Conservation (phyloP, 2,888 invertebrate species). For the Coelinius sp. region DNA sequence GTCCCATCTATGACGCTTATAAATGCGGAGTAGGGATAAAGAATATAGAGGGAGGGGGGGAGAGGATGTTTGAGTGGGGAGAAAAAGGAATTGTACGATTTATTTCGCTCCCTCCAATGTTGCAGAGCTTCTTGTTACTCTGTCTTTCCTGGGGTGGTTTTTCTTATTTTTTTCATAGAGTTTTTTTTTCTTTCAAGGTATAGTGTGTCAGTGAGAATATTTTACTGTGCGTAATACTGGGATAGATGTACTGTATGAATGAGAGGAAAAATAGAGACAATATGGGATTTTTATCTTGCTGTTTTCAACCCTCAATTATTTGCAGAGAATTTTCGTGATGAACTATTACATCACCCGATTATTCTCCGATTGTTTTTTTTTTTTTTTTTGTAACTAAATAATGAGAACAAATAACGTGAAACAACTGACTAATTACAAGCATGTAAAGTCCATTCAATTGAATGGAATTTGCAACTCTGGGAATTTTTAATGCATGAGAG, state of each 20-base stretch:
- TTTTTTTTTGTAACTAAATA: neutral
- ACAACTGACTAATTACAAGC: too few relatives aligned
- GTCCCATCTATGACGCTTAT: slow-evolving; percentile 26
- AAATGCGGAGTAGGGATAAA: slow-evolving; percentile 28
- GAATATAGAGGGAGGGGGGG: slow-evolving; percentile 19
- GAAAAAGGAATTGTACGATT: slow-evolving; percentile 58
- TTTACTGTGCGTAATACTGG: neutral
- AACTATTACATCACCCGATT: neutral
- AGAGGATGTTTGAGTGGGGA: slow-evolving; percentile 44
- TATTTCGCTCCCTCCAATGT: slow-evolving; percentile 40
- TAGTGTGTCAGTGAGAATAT: slow-evolving; percentile 4
- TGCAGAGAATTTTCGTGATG: neutral
- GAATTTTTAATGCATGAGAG: too few relatives aligned
- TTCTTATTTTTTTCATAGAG: neutral
- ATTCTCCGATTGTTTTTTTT: too few relatives aligned
- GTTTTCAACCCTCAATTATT: neutral
- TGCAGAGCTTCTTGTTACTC: slow-evolving; percentile 26
- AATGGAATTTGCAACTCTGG: neutral
- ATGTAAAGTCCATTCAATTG: neutral
- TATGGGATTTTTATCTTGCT: slow-evolving; percentile 51
- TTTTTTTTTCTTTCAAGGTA: slow-evolving; percentile 15
- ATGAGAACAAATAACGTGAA: neutral
- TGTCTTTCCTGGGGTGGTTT: slow-evolving; percentile 6
- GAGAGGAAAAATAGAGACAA: slow-evolving; percentile 62
- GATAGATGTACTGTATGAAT: slow-evolving; percentile 51